These are phyloP conservation scores for Ammodytes dubius DNA, from an alignment of 2,113 vertebrate species.

Conservation along the genomic window DNA sequence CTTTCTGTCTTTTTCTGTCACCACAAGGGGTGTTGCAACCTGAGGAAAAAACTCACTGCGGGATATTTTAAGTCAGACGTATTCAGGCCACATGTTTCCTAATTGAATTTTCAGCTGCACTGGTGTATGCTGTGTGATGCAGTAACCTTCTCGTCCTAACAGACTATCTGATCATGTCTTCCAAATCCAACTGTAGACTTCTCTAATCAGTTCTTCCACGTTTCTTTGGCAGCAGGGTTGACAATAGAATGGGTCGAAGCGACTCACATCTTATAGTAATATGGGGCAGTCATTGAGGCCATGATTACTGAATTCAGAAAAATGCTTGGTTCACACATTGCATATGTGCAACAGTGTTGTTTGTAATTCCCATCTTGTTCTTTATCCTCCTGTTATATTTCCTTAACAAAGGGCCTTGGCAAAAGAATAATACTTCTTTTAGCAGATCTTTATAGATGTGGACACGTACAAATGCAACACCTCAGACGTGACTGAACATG, in stretches of 20 bases:
- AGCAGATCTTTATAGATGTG: conserved; percentile 1
- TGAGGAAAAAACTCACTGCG: conserved; percentile 19
- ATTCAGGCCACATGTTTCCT: conserved; percentile 30
- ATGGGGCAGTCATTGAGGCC: neutral
- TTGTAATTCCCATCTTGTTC: neutral
- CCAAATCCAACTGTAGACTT: neutral
- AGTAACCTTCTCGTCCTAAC: neutral
- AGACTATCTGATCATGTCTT: neutral
- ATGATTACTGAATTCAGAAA: conserved; percentile 15
- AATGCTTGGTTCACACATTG: neutral
- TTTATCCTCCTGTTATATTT: conserved; percentile 12
- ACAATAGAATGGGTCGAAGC: neutral
- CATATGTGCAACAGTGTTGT: conserved; percentile 6
- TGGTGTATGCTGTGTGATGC: neutral
- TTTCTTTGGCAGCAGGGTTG: neutral
- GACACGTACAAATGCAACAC: conserved; percentile 27
- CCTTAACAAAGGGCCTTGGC: conserved; percentile 20
- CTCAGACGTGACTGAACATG: conserved; percentile 20
- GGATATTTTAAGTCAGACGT: conserved; percentile 48
- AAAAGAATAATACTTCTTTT: neutral
- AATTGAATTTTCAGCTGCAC: conserved; percentile 34
- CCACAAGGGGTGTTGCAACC: conserved; percentile 43
- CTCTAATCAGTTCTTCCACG: neutral
- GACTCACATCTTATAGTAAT: neutral
- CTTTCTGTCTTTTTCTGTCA: conserved; percentile 32